These are phyloP conservation scores for Nomada goodeniana DNA, from an alignment of 2,888 invertebrate genomes.

Conservation along the genomic window DNA sequence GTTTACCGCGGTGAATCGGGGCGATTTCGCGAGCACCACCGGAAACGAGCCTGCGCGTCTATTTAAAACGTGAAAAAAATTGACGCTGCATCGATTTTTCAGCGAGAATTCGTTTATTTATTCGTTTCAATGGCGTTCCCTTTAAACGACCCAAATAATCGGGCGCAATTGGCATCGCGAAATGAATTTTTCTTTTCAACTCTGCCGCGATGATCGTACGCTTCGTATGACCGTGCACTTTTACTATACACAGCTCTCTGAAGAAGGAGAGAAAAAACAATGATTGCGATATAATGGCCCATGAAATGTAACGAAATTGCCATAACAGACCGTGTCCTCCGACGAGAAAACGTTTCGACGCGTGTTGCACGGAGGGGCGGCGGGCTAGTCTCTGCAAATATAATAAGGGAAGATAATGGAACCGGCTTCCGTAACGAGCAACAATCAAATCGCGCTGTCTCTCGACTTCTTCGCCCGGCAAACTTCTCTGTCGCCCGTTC, in stretches of 20 bases:
- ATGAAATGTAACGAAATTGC: conserved; percentile 15
- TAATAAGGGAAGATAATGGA: conserved; percentile 56
- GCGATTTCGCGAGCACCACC: conserved; percentile 68
- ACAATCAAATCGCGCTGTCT: conserved; percentile 59
- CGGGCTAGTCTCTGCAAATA: conserved; percentile 32
- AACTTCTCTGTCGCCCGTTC: conserved; percentile 21
- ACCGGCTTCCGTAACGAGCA: conserved; percentile 57
- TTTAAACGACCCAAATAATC: not conserved
- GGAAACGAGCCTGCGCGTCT: conserved; percentile 49
- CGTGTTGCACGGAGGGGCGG: conserved; percentile 34
- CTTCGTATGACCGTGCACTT: no score
- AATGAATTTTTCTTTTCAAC: not conserved
- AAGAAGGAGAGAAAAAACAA: not conserved
- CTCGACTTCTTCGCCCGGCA: conserved; percentile 47
- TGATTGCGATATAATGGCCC: not conserved
- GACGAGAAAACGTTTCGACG: conserved; percentile 26
- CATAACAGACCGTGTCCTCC: conserved; percentile 6
- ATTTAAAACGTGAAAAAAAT: conserved; percentile 37
- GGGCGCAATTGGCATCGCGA: no score
- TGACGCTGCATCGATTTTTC: not conserved
- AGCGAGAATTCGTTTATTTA: not conserved
- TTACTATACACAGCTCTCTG: no score
- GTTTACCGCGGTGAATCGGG: conserved; percentile 74
- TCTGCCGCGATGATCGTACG: no score
- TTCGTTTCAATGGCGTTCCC: not conserved